Conservation (phyloP, 2,888 invertebrate species). For the Asteroscopus sphinx region DNA sequence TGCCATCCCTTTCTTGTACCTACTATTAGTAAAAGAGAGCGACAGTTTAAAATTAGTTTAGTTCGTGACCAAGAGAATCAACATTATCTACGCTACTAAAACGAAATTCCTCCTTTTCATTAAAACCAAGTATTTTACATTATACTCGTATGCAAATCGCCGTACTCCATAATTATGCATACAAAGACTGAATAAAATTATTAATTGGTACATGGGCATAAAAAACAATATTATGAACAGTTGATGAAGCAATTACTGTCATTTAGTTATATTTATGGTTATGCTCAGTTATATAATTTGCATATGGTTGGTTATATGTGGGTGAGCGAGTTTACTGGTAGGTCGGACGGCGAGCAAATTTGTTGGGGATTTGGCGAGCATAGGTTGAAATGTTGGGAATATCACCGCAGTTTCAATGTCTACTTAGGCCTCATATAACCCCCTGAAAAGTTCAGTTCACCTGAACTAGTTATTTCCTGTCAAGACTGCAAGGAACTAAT, state of each 20-base stretch:
- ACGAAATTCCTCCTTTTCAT: background rate
- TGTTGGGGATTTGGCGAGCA: background rate
- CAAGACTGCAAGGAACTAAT: too few species aligned
- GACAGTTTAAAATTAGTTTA: too few species aligned
- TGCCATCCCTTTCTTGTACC: too few species aligned
- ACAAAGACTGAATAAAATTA: conserved; percentile 40
- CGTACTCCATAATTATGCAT: conserved; percentile 21
- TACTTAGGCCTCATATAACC: too few species aligned
- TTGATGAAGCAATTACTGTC: conserved; percentile 58
- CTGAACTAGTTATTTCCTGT: too few species aligned
- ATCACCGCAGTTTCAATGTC: too few species aligned
- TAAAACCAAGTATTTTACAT: conserved; percentile 1
- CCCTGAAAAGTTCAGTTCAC: too few species aligned
- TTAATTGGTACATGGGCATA: conserved; percentile 51
- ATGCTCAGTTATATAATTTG: conserved; percentile 59
- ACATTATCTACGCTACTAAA: too few species aligned
- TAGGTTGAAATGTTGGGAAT: too few species aligned
- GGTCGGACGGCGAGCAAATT: conserved; percentile 4
- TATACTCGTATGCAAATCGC: conserved; percentile 13
- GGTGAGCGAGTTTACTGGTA: conserved; percentile 6
- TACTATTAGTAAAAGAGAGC: too few species aligned
- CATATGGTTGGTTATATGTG: conserved; percentile 50
- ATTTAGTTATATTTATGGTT: conserved; percentile 48
- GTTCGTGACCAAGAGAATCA: too few species aligned
- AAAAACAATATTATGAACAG: conserved; percentile 63